Conservation (phyloP, 2,797 vertebrate species). For the Cossypha caffra region DNA sequence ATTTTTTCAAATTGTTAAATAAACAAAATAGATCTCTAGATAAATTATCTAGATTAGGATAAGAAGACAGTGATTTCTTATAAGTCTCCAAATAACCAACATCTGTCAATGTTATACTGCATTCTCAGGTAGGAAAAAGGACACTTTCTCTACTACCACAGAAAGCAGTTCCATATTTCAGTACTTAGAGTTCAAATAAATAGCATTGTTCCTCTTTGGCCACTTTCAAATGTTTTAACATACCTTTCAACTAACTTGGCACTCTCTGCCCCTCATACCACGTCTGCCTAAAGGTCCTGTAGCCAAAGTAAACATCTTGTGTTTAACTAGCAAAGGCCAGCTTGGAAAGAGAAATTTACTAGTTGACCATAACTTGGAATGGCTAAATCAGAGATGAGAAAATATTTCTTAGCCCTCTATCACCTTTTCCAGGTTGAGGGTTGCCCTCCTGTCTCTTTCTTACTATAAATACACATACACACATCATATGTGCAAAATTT, state of each 20-base stretch:
- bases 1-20: not conserved
- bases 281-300: not conserved
- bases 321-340: constrained; percentile 45
- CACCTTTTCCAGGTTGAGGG: constrained; percentile 24
- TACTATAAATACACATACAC: not conserved
- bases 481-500: not conserved
- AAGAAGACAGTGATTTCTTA: not conserved
- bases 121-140: not conserved
- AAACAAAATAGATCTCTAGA: not conserved
- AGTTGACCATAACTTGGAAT: constrained; percentile 9
- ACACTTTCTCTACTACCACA: not conserved
- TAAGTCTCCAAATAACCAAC: not conserved
- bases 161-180: not conserved
- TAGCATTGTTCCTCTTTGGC: not conserved
- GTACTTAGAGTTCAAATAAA: not conserved
- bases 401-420: constrained; percentile 32
- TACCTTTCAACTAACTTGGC: constrained; percentile 50
- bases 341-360: constrained; percentile 40
- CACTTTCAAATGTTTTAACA: constrained; percentile 6
- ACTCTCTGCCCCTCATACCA: not conserved
- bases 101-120: not conserved
- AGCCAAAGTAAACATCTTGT: constrained; percentile 52
- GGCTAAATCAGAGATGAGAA: constrained; percentile 27
- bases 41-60: not conserved
- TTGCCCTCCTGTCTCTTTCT: not conserved